Evolutionary conservation across 1,140 invertebrate genomes (phyloP), one percentile per base, ranked within the genome.

Genomic region (Drosophila murphyi): DNA sequence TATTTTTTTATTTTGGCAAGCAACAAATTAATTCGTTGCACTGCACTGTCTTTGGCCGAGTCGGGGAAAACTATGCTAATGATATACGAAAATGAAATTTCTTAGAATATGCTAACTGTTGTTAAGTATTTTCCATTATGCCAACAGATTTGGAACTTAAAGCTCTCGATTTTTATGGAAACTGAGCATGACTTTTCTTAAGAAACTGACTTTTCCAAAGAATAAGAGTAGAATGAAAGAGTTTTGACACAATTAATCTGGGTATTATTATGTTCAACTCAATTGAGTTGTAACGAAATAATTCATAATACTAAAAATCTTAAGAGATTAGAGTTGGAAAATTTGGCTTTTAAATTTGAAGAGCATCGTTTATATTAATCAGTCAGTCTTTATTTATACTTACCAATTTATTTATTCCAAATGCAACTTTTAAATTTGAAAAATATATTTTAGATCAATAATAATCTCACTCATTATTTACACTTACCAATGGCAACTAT

Each of bases 1-100:
- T 72, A 48, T 68, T 70, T 39, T 43, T 8, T 35, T 37, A 39
- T 50, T 62, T 50, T 37, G 57, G 31, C 52, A 20, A 83, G 81
- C 76, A 89, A 88, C 83, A 88, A 87, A 87, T 87, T 88, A 87
- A 88, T 88, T 87, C 70, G 83, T 89, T 80, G 85, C 76, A 43
- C 39, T n/a, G 85, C 76, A 72, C 74, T 82, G 68, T 60, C 63
- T 55, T 63, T 41, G 31, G 37, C n/a, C 28, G 60, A 43, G 59
- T 41, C 29, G 29, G 10, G 45, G 29, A 67, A 80, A 88, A 89
- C 85, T 89, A 83, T 83, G 83, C 83, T 87, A 87, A 87, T 87
- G 76, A 80, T 83, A 88, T 88, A 80, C 82, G 61, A 82, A 76
- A 79, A 63, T 79, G 65, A 88, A 88, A 88, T 88, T 88, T 88